These are phyloP conservation scores for Plecotus auritus DNA, from an alignment of 2,113 vertebrate genomes.

Conservation along the genomic window DNA sequence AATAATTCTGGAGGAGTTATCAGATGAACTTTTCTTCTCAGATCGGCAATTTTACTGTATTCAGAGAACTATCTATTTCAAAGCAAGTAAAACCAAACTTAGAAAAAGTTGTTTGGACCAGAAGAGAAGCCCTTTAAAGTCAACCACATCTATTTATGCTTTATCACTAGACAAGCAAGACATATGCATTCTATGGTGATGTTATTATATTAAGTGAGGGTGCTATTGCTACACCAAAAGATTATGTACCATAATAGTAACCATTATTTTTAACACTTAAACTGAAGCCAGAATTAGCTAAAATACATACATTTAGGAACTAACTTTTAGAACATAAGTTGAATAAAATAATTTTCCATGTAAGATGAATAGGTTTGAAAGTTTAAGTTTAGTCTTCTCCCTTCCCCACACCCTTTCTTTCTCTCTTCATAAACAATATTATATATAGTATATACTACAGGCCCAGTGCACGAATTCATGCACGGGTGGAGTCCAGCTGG, in stretches of 20 bases:
- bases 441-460: not conserved
- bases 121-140: not conserved
- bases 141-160: not conserved
- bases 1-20: constrained; percentile 34
- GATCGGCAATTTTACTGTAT: not conserved
- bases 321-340: not conserved
- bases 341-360: not conserved
- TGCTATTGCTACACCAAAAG: not conserved
- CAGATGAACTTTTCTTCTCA: constrained; percentile 18
- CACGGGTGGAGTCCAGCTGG: too few relatives aligned
- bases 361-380: constrained; percentile 1
- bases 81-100: constrained; percentile 19
- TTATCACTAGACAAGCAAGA: not conserved
- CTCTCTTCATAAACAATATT: not conserved
- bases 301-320: constrained; percentile 17
- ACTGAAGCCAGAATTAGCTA: not conserved
- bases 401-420: not conserved
- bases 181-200: not conserved
- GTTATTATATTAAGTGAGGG: not conserved
- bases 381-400: not conserved
- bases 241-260: not conserved
- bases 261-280: constrained; percentile 20
- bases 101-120: constrained; percentile 1
- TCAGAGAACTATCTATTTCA: not conserved
- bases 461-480: too few relatives aligned